These are phyloP conservation scores for Myxocyprinus asiaticus DNA, from an alignment of 2,113 vertebrate genomes.

Conservation along the genomic window DNA sequence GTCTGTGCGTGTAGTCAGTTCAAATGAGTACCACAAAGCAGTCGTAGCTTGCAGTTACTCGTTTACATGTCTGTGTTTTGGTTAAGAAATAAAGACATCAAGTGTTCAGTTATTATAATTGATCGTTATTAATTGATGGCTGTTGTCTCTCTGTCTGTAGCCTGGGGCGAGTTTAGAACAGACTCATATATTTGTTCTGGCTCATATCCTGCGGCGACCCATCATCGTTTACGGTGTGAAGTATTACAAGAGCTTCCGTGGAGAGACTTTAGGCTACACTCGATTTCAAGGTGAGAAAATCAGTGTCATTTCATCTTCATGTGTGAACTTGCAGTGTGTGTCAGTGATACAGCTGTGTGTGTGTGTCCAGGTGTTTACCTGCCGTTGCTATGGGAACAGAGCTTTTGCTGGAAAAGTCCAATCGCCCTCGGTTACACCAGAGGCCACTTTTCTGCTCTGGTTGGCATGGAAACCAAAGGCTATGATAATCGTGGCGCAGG, in stretches of 20 bases:
- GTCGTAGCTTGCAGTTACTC: too few species aligned
- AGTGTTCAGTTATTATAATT: not conserved
- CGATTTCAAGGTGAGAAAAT: conserved; percentile 94
- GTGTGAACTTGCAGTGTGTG: too few species aligned
- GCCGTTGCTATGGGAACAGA: conserved; percentile 97
- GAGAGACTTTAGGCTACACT: conserved; percentile 95
- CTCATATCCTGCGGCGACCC: conserved; percentile 97
- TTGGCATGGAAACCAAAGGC: conserved; percentile 98
- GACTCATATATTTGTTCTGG: conserved; percentile 98
- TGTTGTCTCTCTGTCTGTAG: conserved; percentile 66
- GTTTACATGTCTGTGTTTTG: not conserved
- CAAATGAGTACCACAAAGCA: too few species aligned
- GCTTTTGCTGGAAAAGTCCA: conserved; percentile 98
- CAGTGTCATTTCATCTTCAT: too few species aligned
- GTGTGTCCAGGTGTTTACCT: conserved; percentile 85
- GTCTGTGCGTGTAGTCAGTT: too few species aligned
- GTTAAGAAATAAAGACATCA: not conserved
- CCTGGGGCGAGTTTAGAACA: conserved; percentile 98
- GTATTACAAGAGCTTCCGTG: conserved; percentile 99
- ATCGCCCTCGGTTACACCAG: conserved; percentile 97
- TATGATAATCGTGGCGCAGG: conserved; percentile 96
- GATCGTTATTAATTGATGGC: conserved; percentile 18
- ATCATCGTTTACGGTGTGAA: conserved; percentile 99
- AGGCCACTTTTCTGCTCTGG: conserved; percentile 97
- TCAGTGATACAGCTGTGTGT: too few species aligned